Percentiles rank a stretch among this genome's conserved stretches.
phyloP scores from a whole-genome alignment of 2,113 vertebrate species.

The Gobius niger region DNA sequence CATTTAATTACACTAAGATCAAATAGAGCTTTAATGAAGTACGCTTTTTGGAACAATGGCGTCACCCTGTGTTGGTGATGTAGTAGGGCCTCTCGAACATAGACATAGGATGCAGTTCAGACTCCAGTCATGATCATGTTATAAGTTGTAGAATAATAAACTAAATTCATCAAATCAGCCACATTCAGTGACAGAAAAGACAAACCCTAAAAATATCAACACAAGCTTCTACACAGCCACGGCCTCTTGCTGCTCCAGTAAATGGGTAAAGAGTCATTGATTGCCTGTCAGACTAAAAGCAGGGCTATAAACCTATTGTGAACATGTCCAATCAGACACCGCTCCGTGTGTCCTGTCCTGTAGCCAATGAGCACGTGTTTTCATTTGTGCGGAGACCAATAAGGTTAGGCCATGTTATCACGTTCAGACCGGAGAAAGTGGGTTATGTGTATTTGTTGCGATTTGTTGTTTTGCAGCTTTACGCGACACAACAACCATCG shows the following conservation, averaged over 20 bases:
- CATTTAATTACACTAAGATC: too few relatives aligned
- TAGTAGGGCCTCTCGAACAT: too few relatives aligned
- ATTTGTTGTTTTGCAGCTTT: conserved; percentile 16
- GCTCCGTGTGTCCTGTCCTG: conserved; percentile 29
- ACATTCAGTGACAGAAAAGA: neutral
- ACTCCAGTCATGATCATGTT: too few relatives aligned
- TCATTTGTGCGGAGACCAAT: conserved; percentile 44
- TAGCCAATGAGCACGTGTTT: conserved; percentile 48
- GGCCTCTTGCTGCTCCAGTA: too few relatives aligned
- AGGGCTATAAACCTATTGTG: neutral
- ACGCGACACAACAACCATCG: neutral
- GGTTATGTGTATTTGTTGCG: conserved; percentile 18
- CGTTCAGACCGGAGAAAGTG: conserved; percentile 33
- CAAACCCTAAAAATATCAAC: too few relatives aligned
- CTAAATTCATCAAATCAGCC: neutral
- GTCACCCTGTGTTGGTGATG: conserved; percentile 51
- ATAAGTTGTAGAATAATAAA: too few relatives aligned
- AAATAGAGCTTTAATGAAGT: neutral
- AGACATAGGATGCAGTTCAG: too few relatives aligned
- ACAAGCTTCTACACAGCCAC: too few relatives aligned
- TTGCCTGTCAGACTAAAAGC: neutral
- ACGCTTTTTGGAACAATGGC: conserved; percentile 33
- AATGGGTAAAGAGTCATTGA: neutral
- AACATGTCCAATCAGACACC: conserved; percentile 51
- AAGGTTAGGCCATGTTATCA: conserved; percentile 26